Evolutionary conservation across 2,888 invertebrate genomes (phyloP), one percentile per base, ranked within the genome.

Genomic region (Malachius bipustulatus): DNA sequence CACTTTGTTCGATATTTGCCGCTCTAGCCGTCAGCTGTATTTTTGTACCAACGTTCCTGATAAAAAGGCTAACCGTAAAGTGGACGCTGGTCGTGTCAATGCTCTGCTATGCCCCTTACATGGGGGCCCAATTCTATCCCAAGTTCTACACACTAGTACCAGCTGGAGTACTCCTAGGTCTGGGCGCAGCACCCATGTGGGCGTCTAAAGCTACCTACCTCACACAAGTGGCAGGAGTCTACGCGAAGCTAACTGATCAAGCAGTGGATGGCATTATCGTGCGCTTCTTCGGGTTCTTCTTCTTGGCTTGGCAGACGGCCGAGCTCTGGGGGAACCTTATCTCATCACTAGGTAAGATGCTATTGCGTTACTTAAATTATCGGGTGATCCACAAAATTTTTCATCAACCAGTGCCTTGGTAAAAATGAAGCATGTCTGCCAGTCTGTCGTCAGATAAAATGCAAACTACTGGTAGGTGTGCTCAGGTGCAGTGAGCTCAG

Each of bases 171-270:
- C 70, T 97, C n/a, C 75, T 91, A 16, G 97, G 97, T 44, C 66
- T 94, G 35, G 93, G 91, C 6, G 96, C 93, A 2, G 94, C 94
- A 0, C 94, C 94, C 31, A 83, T 97, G 79, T 97, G 97, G 97
- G 88, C 93, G 1, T 89, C 96, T n/a, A 90, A 96, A 62, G 94
- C 96, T 39, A 90, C 91, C 2, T 97, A 97, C 60, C 71, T 97
- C 42, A 96, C 96, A 9, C 88, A 93, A 66, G 87, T 83, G 27
- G 94, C 91, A 30, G 84, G 87, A 43, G 78, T 84, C 47, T 89
- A 89, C 65, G 88, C 94, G 10, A 84, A 84, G 56, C 66, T 90
- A 41, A 85, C 85, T 9, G 82, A 84, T 52, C 83, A 87, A 57
- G 75, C 83, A 15, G 79, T 87, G 34, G 89, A 91, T 59, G 89